Base-by-base conservation (phyloP, 2,888 invertebrate species). In the Tachina lurida region DNA sequence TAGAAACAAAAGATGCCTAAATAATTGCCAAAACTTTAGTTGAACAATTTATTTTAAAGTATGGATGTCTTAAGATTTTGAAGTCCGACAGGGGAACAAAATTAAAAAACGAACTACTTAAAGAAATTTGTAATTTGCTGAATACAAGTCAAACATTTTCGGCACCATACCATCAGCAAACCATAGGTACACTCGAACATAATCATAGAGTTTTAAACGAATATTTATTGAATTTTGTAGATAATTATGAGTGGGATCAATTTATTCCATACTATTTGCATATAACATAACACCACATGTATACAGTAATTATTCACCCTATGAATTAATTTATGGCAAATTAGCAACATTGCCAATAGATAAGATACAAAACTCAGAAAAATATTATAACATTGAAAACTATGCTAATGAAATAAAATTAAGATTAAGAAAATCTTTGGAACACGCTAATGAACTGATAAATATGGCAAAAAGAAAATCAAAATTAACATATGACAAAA, bases 81-180 rank as follows among this genome's bases (percentile, higher is more conserved):
- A 58, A 58, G 43, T 63, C 43, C 3, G 63, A 63, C 43, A 63
- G 17, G 43, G 63, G 63, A 43, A 63, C 63, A 3, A 43, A 63
- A 63, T 41, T 41, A 43, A 43, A 12, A 43, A 63, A 63, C 13
- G 63, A 41, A 63, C n/a, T 63, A 10, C 15, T 63, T 31, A 63
- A 43, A 63, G 63, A 63, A 63, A 60, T 60, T 39, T 15, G 60
- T 60, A 39, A 39, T 15, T 9, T 60, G 10, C 15, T 60, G 39
- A 60, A 15, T n/a, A n/a, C 39, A 60, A 15, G 17, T 17, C 63
- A 63, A 10, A 45, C 17, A 19, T 43, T 43, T 63, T 43, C 17
- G 10, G 43, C 65, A 12, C 65, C 39, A 13, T 60, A 39, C 12
- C 60, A 60, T 39, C 60, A 60, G 15, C 3, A 60, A 60, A 60